Evolutionary conservation across 2,113 vertebrate species (phyloP), one percentile per base, ranked within the genome.

Genomic region (Neodontobutis hainanensis): DNA sequence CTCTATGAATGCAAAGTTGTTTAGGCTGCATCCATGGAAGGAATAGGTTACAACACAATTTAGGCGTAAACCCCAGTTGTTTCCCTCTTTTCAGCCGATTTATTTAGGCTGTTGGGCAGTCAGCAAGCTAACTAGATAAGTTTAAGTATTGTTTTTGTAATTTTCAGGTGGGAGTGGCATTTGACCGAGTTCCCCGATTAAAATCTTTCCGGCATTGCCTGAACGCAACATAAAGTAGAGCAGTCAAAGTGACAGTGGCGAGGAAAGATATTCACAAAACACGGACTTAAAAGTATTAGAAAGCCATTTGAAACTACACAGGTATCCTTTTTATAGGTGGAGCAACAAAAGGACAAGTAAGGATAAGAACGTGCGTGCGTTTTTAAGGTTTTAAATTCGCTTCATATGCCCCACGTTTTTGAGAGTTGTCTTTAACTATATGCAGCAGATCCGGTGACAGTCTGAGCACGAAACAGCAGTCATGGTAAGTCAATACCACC

Each of bases 401-500:
- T 16, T 27, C 0, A 27, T 27, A 32, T 59, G 56, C 48, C 57
- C 38, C 53, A 10, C 49, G 36, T 40, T 43, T 14, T 15, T 15
- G 42, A 38, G 40, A 19, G 34, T 36, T 56, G 6, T 0, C 14
- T 61, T 65, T 80, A 50, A 75, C 6, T 15, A 32, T n/a, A 85
- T 83, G 80, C 70, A 6, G n/a, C 11, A 63, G 55, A 63, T 63
- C 58, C 46, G 57, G 70, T 83, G 71, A 88, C 74, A 75, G 0
- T 11, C 10, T 7, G 76, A 49, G 36, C 32, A 16, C 42, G 19
- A 43, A 8, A 50, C 77, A 3, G 63, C 61, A 80, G 77, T 68
- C 69, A 90, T 90, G 89, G 90, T 91, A 16, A 90, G 90, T 71
- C 8, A 5, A 16, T 6, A 10, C 1, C 3, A 2, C 0, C 9